Evolutionary conservation across 2,888 invertebrate genomes (phyloP).

Genomic region (Rhimphoctona megacephalus): DNA sequence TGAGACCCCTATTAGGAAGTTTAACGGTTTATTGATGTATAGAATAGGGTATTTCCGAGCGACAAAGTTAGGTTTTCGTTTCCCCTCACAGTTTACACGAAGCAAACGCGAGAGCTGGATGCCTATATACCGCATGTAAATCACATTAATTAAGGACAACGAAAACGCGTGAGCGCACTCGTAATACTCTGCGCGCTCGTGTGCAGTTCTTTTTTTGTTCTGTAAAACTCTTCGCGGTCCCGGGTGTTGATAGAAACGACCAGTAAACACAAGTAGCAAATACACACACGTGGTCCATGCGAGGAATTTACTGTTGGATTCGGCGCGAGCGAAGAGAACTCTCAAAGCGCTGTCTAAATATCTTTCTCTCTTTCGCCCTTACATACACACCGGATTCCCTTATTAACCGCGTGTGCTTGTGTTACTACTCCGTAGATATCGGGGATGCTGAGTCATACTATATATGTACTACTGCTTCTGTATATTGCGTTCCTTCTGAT

Average conservation of each 20-base stretch:
- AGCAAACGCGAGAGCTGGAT: not conserved
- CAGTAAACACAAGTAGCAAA: conserved; percentile 27
- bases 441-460: conserved; percentile 81
- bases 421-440: conserved; percentile 41
- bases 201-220: conserved; percentile 5
- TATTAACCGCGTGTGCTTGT: conserved; percentile 51
- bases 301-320: conserved; percentile 48
- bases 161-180: conserved; percentile 50
- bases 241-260: conserved; percentile 46
- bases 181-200: conserved; percentile 13
- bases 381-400: conserved; percentile 20
- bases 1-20: conserved; percentile 83
- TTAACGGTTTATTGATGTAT: conserved; percentile 73
- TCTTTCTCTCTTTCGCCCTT: conserved; percentile 13
- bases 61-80: not conserved
- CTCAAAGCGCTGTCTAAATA: not conserved
- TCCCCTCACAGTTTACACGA: conserved; percentile 13
- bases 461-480: conserved; percentile 12
- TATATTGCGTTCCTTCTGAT: conserved; percentile 18
- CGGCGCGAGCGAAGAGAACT: conserved; percentile 35
- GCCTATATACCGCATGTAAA: conserved; percentile 77
- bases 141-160: conserved; percentile 82
- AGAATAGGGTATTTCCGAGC: conserved; percentile 45
- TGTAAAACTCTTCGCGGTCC: conserved; percentile 1
- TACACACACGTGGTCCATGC: conserved; percentile 8